phyloP scores from a whole-genome alignment of 1,140 invertebrate species.

The Euwallacea similis region DNA sequence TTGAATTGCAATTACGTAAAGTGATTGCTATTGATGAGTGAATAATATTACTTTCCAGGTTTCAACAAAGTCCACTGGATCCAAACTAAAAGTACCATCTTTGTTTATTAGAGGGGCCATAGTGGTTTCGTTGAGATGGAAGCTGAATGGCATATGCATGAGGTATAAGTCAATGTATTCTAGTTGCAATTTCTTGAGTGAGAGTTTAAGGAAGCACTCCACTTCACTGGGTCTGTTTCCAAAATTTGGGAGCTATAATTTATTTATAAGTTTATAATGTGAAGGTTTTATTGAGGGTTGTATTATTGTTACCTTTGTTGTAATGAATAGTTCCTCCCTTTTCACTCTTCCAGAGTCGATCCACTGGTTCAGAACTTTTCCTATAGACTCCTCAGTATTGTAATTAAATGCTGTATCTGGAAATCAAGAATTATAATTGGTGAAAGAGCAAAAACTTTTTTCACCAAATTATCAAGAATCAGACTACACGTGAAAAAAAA shows the following conservation, averaged over 20 bases:
- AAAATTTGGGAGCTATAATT: constrained; percentile 58
- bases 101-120: constrained; percentile 52
- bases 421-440: constrained; percentile 23
- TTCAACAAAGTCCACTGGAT: constrained; percentile 52
- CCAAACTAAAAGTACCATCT: constrained; percentile 51
- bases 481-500: too few species aligned
- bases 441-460: not conserved
- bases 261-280: not conserved
- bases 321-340: constrained; percentile 67
- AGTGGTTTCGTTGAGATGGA: constrained; percentile 51
- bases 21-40: constrained; percentile 1
- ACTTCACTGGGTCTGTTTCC: constrained; percentile 62
- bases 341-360: constrained; percentile 59
- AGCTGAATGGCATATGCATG: constrained; percentile 68
- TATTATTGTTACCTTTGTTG: constrained; percentile 60
- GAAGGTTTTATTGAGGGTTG: too few species aligned
- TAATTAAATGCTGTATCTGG: constrained; percentile 67
- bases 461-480: not conserved
- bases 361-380: constrained; percentile 61
- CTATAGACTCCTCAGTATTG: constrained; percentile 66
- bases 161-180: constrained; percentile 74
- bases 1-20: constrained; percentile 1
- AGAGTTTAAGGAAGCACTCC: constrained; percentile 62
- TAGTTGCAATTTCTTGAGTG: constrained; percentile 61
- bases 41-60: constrained; percentile 56